Evolutionary conservation across 1,140 invertebrate genomes (phyloP).

Genomic region (Parasteatoda tepidariorum): DNA sequence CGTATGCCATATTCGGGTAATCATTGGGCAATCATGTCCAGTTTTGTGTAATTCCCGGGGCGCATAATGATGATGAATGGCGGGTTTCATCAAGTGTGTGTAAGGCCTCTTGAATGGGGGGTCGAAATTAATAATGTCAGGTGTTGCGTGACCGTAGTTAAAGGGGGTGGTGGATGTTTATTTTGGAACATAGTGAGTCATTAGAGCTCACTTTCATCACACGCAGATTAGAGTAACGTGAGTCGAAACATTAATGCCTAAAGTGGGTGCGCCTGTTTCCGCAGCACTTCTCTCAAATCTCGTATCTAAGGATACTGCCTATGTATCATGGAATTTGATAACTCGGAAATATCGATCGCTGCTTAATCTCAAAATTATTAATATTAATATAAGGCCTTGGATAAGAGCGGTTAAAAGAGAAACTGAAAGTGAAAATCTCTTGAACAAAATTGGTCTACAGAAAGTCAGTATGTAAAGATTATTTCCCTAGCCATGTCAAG

Average conservation of each 20-base stretch:
- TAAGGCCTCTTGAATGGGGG: not conserved
- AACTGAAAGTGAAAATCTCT: not conserved
- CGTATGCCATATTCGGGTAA: not conserved
- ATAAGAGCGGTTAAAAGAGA: too few species aligned
- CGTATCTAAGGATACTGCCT: not conserved
- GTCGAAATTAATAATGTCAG: constrained; percentile 52
- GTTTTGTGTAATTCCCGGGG: constrained; percentile 48
- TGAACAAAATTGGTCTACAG: not conserved
- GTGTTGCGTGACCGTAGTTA: constrained; percentile 21
- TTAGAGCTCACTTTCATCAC: constrained; percentile 60
- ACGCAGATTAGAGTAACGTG: constrained; percentile 44
- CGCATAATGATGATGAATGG: constrained; percentile 45
- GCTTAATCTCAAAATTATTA: too few species aligned
- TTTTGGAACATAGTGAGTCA: constrained; percentile 56
- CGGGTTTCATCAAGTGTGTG: not conserved
- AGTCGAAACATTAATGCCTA: constrained; percentile 20
- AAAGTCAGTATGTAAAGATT: too few species aligned
- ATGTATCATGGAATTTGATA: not conserved
- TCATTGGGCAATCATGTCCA: constrained; percentile 49
- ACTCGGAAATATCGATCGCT: not conserved
- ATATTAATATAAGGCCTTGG: too few species aligned
- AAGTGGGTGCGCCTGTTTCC: not conserved
- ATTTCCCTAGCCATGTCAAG: too few species aligned
- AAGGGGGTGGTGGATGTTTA: constrained; percentile 48
- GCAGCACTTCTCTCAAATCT: not conserved